These are phyloP conservation scores for Cervus canadensis DNA, from an alignment of 2,113 vertebrate genomes.

Conservation along the genomic window DNA sequence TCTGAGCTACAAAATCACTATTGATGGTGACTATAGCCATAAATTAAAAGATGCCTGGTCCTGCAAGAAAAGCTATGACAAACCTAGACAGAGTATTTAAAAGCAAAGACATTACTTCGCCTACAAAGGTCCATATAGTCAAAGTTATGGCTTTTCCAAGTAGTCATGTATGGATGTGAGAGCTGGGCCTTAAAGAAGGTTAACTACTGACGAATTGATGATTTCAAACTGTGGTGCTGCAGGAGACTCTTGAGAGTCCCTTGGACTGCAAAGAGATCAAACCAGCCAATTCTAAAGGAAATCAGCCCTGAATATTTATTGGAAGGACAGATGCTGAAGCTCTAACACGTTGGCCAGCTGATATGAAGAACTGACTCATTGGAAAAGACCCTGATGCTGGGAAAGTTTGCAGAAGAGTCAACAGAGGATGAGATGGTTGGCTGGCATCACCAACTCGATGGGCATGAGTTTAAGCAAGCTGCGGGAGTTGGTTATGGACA, in stretches of 20 bases:
- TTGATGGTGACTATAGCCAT: neutral
- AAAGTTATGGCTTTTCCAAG: neutral
- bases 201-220: neutral
- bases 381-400: neutral
- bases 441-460: neutral
- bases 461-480: neutral
- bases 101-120: neutral
- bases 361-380: neutral
- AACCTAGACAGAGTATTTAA: neutral
- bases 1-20: neutral
- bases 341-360: neutral
- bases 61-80: neutral
- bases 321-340: neutral
- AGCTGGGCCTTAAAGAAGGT: neutral
- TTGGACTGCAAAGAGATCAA: neutral
- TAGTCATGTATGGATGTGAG: neutral
- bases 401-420: neutral
- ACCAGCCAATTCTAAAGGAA: neutral
- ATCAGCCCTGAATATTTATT: neutral
- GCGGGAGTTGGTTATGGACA: neutral
- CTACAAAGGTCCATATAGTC: neutral
- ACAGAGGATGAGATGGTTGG: neutral
- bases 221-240: neutral
- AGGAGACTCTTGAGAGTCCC: neutral
- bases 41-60: neutral